These are phyloP conservation scores for Anseranas semipalmata DNA, from an alignment of 2,113 vertebrate genomes.

Conservation along the genomic window DNA sequence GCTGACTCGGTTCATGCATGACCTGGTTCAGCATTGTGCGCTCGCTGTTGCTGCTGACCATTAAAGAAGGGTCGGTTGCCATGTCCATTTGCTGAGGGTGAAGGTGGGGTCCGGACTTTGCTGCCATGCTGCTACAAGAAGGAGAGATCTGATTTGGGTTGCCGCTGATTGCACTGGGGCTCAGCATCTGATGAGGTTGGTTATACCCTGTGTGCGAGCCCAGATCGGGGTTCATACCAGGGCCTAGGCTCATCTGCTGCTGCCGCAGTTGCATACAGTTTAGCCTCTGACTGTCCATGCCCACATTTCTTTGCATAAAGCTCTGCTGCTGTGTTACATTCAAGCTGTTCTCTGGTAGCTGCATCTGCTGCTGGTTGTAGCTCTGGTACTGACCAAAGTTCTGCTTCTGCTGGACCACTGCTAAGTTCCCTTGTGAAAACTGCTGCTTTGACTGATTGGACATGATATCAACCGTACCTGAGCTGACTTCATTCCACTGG, in stretches of 20 bases:
- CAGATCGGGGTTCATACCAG: conserved; percentile 66
- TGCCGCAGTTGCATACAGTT: conserved; percentile 79
- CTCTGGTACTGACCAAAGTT: conserved; percentile 84
- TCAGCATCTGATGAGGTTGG: conserved; percentile 79
- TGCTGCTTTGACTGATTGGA: conserved; percentile 81
- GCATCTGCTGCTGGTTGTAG: conserved; percentile 83
- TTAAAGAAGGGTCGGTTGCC: conserved; percentile 3
- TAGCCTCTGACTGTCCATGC: conserved; percentile 77
- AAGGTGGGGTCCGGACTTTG: conserved; percentile 64
- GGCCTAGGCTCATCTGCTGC: conserved; percentile 72
- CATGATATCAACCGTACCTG: conserved; percentile 87
- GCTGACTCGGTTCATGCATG: conserved; percentile 64
- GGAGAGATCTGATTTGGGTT: conserved; percentile 76
- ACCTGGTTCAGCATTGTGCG: conserved; percentile 65
- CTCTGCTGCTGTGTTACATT: conserved; percentile 69
- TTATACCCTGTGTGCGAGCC: conserved; percentile 79
- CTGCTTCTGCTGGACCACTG: conserved; percentile 86
- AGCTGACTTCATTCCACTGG: conserved; percentile 99
- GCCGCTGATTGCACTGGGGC: conserved; percentile 66
- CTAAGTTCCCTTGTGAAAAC: conserved; percentile 82
- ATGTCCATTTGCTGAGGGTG: conserved; percentile 74
- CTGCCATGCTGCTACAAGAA: conserved; percentile 71
- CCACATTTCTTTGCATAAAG: conserved; percentile 74
- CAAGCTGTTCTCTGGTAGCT: conserved; percentile 78
- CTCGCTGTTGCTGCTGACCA: conserved; percentile 68